phyloP scores from a whole-genome alignment of 2,888 invertebrate species.

The Synergus gifuensis region DNA sequence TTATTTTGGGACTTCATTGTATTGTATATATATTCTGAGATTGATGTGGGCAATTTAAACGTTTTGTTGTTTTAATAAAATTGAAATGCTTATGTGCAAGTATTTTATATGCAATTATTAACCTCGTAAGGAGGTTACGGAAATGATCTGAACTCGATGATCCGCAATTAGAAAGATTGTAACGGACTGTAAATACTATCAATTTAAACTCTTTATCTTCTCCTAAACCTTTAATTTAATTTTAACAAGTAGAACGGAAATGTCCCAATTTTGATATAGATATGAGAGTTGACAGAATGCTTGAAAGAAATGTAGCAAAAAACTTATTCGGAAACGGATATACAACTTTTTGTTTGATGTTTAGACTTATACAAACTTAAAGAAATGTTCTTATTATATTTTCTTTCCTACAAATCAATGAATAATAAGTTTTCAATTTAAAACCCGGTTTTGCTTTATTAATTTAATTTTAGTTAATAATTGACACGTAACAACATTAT shows the following conservation, averaged over 20 bases:
- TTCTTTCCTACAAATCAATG: not conserved
- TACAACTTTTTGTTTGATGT: not conserved
- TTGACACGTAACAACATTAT: not conserved
- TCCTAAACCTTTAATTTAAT: not conserved
- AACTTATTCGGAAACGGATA: not conserved
- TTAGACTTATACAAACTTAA: not conserved
- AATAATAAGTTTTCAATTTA: not conserved
- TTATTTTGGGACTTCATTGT: not conserved
- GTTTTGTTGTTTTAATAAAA: not conserved
- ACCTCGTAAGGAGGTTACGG: not conserved
- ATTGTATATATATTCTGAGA: not conserved
- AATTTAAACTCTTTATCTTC: not conserved
- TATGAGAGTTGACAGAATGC: not conserved
- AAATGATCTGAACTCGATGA: not conserved
- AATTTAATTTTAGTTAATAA: not conserved
- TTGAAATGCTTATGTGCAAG: not conserved
- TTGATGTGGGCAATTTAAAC: not conserved
- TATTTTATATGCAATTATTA: not conserved
- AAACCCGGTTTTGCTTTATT: not conserved
- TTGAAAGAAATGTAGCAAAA: not conserved
- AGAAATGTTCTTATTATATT: not conserved
- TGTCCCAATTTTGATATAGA: not conserved
- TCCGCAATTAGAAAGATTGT: not conserved
- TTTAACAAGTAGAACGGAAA: not conserved
- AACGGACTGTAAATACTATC: not conserved